phyloP scores from a whole-genome alignment of 2,113 vertebrate species.

The Saguinus imperator region DNA sequence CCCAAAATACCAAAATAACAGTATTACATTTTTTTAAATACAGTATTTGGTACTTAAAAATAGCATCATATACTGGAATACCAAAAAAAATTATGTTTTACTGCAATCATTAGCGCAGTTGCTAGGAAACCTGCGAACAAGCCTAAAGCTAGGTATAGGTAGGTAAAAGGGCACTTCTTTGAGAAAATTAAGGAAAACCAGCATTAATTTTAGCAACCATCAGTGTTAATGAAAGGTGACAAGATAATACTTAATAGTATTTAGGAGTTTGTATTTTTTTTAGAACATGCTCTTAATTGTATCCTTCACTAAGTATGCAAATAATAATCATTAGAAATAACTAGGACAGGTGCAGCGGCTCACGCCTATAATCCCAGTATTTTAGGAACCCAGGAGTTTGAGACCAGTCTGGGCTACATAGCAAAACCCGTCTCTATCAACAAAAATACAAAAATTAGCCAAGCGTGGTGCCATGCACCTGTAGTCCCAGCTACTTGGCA shows the following conservation, averaged over 20 bases:
- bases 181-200: not conserved
- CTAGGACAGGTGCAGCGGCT: not conserved
- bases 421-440: no score
- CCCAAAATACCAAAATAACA: constrained; percentile 54
- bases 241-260: not conserved
- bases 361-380: no score
- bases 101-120: constrained; percentile 61
- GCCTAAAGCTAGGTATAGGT: not conserved
- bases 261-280: not conserved
- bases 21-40: constrained; percentile 19
- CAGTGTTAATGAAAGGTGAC: not conserved
- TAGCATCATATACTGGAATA: constrained; percentile 51
- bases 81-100: not conserved
- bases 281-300: not conserved
- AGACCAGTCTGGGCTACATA: no score
- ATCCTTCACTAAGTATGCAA: not conserved
- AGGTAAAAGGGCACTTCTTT: not conserved
- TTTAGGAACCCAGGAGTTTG: no score
- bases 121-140: constrained; percentile 69
- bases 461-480: no score
- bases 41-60: constrained; percentile 66
- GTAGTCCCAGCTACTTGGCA: no score
- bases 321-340: constrained; percentile 12
- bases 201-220: constrained; percentile 26
- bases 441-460: no score